These are phyloP conservation scores for Pilophorus perplexus DNA, from an alignment of 2,888 invertebrate species.

Conservation along the genomic window DNA sequence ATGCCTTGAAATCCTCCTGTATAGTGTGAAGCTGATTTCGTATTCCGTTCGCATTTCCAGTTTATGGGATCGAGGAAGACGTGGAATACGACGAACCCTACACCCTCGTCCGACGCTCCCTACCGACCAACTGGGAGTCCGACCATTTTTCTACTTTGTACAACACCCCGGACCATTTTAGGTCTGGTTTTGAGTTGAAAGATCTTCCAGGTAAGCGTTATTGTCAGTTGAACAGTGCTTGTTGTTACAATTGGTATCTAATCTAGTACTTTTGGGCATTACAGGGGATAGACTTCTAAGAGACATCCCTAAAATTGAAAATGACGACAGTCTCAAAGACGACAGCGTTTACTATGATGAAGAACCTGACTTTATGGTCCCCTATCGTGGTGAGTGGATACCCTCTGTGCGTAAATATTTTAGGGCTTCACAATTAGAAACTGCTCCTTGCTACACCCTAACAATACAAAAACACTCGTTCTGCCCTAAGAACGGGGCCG, in stretches of 20 bases:
- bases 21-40: too few species aligned
- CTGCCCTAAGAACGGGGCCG: too few species aligned
- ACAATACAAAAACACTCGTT: too few species aligned
- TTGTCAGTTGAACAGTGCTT: too few species aligned
- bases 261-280: background rate
- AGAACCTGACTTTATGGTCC: conserved; percentile 3
- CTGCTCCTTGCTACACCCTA: too few species aligned
- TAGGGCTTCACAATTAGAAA: too few species aligned
- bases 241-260: too few species aligned
- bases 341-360: background rate
- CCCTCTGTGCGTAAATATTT: too few species aligned
- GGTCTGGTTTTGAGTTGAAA: conserved; percentile 47
- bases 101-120: conserved; percentile 15
- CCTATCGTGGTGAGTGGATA: background rate
- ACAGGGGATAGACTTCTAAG: background rate
- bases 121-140: conserved; percentile 15
- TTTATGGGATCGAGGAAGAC: conserved; percentile 30
- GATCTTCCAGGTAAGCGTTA: conserved; percentile 30
- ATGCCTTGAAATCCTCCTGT: too few species aligned
- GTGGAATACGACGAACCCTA: conserved; percentile 20
- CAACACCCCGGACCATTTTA: conserved; percentile 56
- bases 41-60: background rate
- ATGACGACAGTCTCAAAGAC: background rate
- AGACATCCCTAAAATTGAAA: background rate
- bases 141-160: conserved; percentile 49